These are phyloP conservation scores for Tenrec ecaudatus DNA, from an alignment of 2,113 vertebrate genomes.

Conservation along the genomic window DNA sequence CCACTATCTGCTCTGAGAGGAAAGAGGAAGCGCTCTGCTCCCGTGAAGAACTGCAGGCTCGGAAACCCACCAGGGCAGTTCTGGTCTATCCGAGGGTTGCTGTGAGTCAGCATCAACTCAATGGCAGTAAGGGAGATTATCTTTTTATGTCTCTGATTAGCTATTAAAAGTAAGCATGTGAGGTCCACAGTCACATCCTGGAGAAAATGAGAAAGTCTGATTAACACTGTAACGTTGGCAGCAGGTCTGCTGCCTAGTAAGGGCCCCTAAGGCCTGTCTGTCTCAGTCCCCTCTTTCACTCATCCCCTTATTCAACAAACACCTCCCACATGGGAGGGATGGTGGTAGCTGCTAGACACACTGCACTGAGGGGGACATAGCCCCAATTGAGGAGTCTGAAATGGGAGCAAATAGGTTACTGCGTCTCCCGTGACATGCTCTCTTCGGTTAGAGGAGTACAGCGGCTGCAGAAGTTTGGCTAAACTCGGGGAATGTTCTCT, in stretches of 20 bases:
- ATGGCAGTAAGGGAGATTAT: not conserved
- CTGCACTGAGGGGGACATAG: not conserved
- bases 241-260: not conserved
- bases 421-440: not conserved
- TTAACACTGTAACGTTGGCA: not conserved
- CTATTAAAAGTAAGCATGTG: conserved; percentile 8
- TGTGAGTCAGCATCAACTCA: no score
- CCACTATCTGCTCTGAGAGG: no score
- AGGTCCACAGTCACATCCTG: not conserved
- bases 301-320: not conserved
- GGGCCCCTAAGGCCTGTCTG: not conserved
- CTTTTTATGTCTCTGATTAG: not conserved
- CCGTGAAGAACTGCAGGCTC: no score
- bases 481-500: not conserved
- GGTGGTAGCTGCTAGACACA: not conserved
- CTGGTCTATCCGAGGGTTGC: no score
- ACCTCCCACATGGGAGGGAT: not conserved
- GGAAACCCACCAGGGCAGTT: no score
- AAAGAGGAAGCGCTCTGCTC: no score
- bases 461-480: not conserved
- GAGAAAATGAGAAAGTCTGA: not conserved
- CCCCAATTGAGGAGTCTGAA: not conserved
- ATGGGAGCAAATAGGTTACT: not conserved
- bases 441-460: not conserved
- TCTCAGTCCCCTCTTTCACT: not conserved